phyloP scores from a whole-genome alignment of 2,113 vertebrate species.

The Balaeniceps rex region DNA sequence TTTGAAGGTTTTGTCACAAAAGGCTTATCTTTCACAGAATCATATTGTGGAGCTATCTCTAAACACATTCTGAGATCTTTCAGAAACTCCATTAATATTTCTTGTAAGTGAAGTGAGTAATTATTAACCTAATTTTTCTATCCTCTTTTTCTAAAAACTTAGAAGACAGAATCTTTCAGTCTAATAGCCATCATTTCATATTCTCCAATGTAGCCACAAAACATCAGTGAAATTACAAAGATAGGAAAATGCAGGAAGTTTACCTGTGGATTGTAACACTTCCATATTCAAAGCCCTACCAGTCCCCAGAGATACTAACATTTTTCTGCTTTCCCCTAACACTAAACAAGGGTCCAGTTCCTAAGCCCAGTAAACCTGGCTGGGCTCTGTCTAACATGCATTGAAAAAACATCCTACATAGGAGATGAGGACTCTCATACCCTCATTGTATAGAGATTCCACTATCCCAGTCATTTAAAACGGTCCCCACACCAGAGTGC shows the following conservation, averaged over 20 bases:
- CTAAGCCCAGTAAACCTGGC: neutral
- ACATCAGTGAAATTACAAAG: neutral
- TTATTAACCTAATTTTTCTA: neutral
- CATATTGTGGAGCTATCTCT: neutral
- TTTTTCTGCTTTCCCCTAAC: neutral
- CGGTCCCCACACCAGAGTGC: rapidly evolving
- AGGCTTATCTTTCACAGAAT: neutral
- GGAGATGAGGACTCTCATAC: neutral
- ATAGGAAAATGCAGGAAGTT: neutral
- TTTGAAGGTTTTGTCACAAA: neutral
- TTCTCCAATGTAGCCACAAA: neutral
- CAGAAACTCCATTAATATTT: neutral
- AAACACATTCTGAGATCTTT: neutral
- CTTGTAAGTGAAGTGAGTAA: neutral
- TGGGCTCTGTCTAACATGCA: neutral
- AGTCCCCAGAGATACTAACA: neutral
- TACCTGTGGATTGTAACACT: neutral
- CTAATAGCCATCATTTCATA: neutral
- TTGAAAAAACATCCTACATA: neutral
- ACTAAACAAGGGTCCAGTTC: neutral
- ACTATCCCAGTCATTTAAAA: neutral
- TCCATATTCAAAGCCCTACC: neutral
- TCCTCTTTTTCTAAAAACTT: neutral
- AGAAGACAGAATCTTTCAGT: neutral
- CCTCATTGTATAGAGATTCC: rapidly evolving